Evolutionary conservation across 1,140 invertebrate genomes (phyloP), one percentile per base, ranked within the genome.

Genomic region (Onthophagus taurus): DNA sequence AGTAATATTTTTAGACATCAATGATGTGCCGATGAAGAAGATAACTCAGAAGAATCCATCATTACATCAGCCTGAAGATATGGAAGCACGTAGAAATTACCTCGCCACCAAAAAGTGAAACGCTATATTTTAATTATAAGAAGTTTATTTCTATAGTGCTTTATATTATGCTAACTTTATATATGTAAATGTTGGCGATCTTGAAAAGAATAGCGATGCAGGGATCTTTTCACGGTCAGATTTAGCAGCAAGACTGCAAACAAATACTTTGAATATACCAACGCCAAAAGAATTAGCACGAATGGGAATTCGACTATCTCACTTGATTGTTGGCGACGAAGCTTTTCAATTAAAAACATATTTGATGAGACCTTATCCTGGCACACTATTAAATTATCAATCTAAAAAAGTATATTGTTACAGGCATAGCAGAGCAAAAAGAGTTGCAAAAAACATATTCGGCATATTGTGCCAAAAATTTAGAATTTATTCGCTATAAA

Each of bases 361-460:
- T 42, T 39, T 71, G 42, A 54, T 69, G 53, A 66, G 64, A 45
- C 66, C 68, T 34, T 72, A 59, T 51, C 53, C 51, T 33, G 54
- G 53, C 20, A 50, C 37, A 30, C 7, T 57, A 30, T 45, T 62
- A 18, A 6, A 33, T 33, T 6, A 33, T 6, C 31, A 33, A 33
- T 33, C 13, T 8, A 33, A 33, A 33, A 33, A 33, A n/a, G n/a
- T n/a, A n/a, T n/a, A n/a, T n/a, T n/a, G n/a, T n/a, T n/a, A n/a
- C n/a, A n/a, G n/a, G n/a, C n/a, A n/a, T n/a, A n/a, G n/a, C n/a
- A n/a, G n/a, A n/a, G n/a, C n/a, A n/a, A n/a, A n/a, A n/a, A n/a
- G n/a, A n/a, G n/a, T n/a, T n/a, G n/a, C n/a, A n/a, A n/a, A n/a
- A n/a, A n/a, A n/a, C n/a, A n/a, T n/a, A n/a, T n/a, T n/a, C n/a